Percentiles rank a stretch among this genome's conserved stretches.
phyloP scores from a whole-genome alignment of 2,113 vertebrate genomes.

The Egretta garzetta region DNA sequence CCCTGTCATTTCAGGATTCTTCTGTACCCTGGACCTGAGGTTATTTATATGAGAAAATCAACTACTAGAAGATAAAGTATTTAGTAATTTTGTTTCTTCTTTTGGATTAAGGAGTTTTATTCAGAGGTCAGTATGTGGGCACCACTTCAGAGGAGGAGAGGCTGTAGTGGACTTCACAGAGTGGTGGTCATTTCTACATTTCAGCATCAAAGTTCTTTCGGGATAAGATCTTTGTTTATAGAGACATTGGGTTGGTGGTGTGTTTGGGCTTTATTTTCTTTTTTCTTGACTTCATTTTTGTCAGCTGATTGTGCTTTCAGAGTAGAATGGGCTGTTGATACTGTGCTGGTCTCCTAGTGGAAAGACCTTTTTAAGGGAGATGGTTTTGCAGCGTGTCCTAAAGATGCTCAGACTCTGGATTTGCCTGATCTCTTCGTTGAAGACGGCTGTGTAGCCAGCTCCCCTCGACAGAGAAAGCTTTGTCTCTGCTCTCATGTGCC shows the following conservation, averaged over 20 bases:
- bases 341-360: background rate
- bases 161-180: background rate
- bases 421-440: background rate
- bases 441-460: background rate
- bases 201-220: background rate
- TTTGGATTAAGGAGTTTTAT: background rate
- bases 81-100: background rate
- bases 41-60: background rate
- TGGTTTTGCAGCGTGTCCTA: background rate
- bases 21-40: background rate
- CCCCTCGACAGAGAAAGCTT: background rate
- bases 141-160: background rate
- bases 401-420: background rate
- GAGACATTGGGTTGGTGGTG: background rate
- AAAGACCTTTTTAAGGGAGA: background rate
- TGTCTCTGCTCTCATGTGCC: constrained; percentile 7
- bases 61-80: background rate
- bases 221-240: background rate
- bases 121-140: background rate
- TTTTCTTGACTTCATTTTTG: background rate
- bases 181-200: accelerated
- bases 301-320: background rate
- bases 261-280: background rate
- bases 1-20: background rate
- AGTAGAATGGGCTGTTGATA: background rate